phyloP scores from a whole-genome alignment of 2,888 invertebrate species.

The Cantharis nigra region DNA sequence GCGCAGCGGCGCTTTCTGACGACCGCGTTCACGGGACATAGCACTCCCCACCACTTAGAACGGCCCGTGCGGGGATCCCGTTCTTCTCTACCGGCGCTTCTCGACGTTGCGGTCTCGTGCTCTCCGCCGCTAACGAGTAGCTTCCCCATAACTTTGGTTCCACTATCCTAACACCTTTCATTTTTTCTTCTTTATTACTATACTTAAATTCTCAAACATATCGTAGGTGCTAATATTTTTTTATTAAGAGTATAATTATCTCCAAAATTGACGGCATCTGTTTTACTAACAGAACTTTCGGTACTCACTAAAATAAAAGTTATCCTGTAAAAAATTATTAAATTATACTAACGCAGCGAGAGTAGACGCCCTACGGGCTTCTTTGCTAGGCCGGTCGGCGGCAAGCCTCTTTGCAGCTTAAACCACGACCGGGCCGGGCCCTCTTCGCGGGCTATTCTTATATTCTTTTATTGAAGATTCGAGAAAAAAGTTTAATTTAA shows the following conservation, averaged over 20 bases:
- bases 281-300: background rate
- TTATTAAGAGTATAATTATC: background rate
- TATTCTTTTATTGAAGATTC: no score
- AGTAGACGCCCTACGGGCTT: background rate
- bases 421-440: no score
- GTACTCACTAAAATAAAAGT: background rate
- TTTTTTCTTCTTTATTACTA: background rate
- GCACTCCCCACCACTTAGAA: constrained; percentile 40
- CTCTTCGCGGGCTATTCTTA: no score
- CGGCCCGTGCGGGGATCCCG: constrained; percentile 51
- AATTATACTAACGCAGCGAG: background rate
- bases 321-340: background rate
- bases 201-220: background rate
- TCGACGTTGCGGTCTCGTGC: constrained; percentile 40
- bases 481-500: no score
- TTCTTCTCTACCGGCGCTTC: constrained; percentile 45
- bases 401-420: background rate
- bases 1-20: constrained; percentile 45
- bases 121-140: constrained; percentile 33
- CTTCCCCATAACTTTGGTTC: constrained; percentile 24
- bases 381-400: background rate
- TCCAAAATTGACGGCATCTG: background rate
- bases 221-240: background rate
- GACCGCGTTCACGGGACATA: constrained; percentile 46
- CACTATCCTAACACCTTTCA: background rate